Percentiles rank a stretch among this genome's conserved stretches.
These are phyloP conservation scores for Agraylea sexmaculata DNA, from an alignment of 1,140 invertebrate genomes.

Conservation along the genomic window DNA sequence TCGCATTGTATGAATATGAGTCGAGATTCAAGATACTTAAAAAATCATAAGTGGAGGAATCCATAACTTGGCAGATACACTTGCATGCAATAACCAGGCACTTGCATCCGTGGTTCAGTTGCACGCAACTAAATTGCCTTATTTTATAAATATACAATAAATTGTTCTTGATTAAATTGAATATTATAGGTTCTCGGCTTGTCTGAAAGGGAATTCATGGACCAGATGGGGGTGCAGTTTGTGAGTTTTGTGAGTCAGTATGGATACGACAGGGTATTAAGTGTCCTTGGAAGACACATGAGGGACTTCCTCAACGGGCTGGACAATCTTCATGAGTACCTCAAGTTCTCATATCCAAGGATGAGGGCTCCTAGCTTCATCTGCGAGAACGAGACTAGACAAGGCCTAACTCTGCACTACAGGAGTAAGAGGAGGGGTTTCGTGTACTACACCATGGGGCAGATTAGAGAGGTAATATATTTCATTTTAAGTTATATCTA, in stretches of 20 bases:
- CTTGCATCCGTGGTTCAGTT: no score
- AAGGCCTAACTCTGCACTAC: constrained; percentile 87
- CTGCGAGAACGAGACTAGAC: constrained; percentile 86
- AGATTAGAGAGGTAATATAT: constrained; percentile 66
- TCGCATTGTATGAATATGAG: no score
- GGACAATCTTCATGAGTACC: constrained; percentile 94
- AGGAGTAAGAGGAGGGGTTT: constrained; percentile 85
- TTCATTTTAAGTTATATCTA: not conserved
- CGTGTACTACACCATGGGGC: constrained; percentile 94
- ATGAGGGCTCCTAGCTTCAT: constrained; percentile 86
- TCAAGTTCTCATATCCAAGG: constrained; percentile 91
- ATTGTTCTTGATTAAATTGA: no score
- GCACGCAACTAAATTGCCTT: no score
- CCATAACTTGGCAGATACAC: no score
- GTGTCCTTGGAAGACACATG: constrained; percentile 83
- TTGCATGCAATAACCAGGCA: no score
- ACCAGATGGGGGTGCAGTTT: constrained; percentile 82
- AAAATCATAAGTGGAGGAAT: no score
- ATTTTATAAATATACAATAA: no score
- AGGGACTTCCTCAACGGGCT: constrained; percentile 91
- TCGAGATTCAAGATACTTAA: no score
- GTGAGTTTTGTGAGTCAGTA: constrained; percentile 88
- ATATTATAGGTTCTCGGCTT: constrained; percentile 76
- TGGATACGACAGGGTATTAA: constrained; percentile 83
- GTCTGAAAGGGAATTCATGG: constrained; percentile 76